Evolutionary conservation across 2,797 vertebrate species (phyloP).

Genomic region (Coendou prehensilis): DNA sequence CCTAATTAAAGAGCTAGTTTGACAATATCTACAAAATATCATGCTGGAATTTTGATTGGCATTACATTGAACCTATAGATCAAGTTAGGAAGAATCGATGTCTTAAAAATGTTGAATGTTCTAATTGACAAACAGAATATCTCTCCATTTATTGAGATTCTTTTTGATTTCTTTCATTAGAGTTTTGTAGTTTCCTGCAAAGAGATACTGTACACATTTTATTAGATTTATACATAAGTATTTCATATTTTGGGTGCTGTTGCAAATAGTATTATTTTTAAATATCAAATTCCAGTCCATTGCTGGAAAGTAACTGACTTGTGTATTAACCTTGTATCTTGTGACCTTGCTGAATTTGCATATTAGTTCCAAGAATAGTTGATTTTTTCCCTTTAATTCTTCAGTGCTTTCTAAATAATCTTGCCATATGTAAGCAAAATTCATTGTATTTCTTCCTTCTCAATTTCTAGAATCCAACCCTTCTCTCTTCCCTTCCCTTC

Average conservation of each 20-base stretch:
- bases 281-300: not conserved
- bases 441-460: not conserved
- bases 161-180: not conserved
- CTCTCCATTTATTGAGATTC: not conserved
- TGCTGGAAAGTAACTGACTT: not conserved
- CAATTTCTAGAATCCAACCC: not conserved
- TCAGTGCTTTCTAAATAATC: not conserved
- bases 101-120: not conserved
- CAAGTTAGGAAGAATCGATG: not conserved
- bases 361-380: not conserved
- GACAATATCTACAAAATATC: not conserved
- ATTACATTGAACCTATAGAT: not conserved
- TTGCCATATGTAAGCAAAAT: not conserved
- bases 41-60: not conserved
- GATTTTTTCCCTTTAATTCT: not conserved
- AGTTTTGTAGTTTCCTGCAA: not conserved
- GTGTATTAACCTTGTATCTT: not conserved
- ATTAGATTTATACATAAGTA: not conserved
- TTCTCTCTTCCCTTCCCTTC: not conserved
- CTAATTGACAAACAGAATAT: not conserved
- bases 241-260: not conserved
- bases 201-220: not conserved
- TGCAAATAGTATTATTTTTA: not conserved
- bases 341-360: not conserved
- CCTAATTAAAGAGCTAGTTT: not conserved